phyloP scores from a whole-genome alignment of 2,113 vertebrate genomes.

The Propithecus coquereli region DNA sequence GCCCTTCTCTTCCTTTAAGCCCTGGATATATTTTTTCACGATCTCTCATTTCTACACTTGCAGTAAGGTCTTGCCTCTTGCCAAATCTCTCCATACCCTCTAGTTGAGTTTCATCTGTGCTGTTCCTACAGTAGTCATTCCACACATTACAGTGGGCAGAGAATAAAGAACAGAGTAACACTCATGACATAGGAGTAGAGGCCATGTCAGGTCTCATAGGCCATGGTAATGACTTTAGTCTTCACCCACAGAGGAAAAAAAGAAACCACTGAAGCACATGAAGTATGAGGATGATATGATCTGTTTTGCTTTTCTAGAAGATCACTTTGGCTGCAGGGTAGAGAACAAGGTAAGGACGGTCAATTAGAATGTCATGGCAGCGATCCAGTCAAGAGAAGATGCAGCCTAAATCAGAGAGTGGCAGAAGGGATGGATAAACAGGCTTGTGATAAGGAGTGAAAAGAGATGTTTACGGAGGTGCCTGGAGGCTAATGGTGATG shows the following conservation, averaged over 20 bases:
- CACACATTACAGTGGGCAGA: not conserved
- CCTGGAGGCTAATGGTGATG: too few relatives aligned
- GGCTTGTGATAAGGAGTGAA: not conserved
- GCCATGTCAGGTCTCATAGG: not conserved
- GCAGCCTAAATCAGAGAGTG: not conserved
- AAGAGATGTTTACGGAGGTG: not conserved
- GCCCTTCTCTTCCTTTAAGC: not conserved
- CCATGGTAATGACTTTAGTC: not conserved
- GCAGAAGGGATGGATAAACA: not conserved
- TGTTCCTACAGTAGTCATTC: not conserved
- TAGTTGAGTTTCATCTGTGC: not conserved
- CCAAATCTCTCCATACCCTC: not conserved
- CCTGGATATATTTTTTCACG: not conserved
- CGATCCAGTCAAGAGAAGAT: not conserved
- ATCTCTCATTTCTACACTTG: not conserved
- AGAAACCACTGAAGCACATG: not conserved
- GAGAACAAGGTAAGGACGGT: not conserved
- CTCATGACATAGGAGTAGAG: not conserved
- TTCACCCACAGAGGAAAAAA: not conserved
- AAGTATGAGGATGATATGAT: not conserved
- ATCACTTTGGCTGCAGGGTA: not conserved
- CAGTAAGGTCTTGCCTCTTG: not conserved
- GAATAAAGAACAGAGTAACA: not conserved
- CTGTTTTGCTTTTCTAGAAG: not conserved
- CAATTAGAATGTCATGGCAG: not conserved